phyloP scores from a whole-genome alignment of 2,888 invertebrate species.

The Microplitis manilae region DNA sequence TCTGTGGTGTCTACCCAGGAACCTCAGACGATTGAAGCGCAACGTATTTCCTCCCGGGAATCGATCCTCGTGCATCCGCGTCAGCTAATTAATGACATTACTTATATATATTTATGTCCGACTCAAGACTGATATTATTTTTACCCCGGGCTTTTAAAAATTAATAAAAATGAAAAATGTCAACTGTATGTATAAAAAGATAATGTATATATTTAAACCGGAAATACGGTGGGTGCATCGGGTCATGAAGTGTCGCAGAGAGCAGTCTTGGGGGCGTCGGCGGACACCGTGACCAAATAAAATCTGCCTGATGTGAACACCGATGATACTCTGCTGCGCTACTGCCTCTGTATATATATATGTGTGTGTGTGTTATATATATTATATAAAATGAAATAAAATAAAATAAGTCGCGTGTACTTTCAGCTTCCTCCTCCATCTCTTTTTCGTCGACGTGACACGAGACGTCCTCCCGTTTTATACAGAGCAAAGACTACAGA shows the following conservation, averaged over 20 bases:
- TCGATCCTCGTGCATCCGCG: neutral
- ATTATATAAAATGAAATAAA: neutral
- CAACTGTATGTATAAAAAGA: too few species aligned
- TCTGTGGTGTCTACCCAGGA: conserved; percentile 19
- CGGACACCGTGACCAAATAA: conserved; percentile 68
- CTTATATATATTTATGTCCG: too few species aligned
- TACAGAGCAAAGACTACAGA: neutral
- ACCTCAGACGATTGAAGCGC: conserved; percentile 38
- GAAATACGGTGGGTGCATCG: conserved; percentile 69
- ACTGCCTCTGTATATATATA: neutral
- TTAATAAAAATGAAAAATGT: too few species aligned
- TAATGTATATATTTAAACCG: conserved; percentile 53
- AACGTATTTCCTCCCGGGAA: neutral
- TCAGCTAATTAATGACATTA: too few species aligned
- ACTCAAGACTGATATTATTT: too few species aligned
- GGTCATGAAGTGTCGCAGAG: conserved; percentile 55
- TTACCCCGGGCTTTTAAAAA: too few species aligned
- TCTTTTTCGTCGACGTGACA: conserved; percentile 30
- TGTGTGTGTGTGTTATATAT: neutral
- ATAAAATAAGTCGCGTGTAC: conserved; percentile 43
- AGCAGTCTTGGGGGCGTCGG: conserved; percentile 57
- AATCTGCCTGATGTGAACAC: conserved; percentile 63
- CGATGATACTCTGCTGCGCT: conserved; percentile 53
- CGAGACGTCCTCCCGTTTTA: conserved; percentile 28
- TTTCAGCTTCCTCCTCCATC: conserved; percentile 18